phyloP scores from a whole-genome alignment of 1,140 invertebrate genomes.

The Rhopalosiphum maidis region DNA sequence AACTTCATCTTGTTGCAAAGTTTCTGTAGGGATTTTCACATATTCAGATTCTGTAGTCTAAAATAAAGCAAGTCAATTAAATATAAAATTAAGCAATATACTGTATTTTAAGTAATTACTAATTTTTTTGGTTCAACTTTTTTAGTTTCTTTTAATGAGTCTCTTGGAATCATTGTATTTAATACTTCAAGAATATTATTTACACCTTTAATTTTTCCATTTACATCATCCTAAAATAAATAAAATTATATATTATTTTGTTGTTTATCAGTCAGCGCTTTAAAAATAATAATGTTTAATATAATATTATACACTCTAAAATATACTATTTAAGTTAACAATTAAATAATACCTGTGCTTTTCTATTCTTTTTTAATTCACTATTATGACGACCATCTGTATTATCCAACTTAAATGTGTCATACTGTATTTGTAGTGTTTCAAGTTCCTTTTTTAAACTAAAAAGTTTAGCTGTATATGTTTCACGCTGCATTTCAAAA shows the following conservation, averaged over 20 bases:
- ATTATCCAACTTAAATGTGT: conserved; percentile 50
- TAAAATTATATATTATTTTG: background rate
- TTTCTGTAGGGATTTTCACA: conserved; percentile 10
- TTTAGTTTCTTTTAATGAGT: conserved; percentile 36
- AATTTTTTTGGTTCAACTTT: conserved; percentile 40
- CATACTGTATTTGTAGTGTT: conserved; percentile 52
- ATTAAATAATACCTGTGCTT: conserved; percentile 44
- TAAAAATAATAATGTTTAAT: background rate
- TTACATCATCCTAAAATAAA: conserved; percentile 40
- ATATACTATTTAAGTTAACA: background rate
- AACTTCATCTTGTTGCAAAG: background rate
- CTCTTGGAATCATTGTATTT: conserved; percentile 49
- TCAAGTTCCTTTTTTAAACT: conserved; percentile 55
- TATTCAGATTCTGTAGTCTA: conserved; percentile 22
- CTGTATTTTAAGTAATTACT: background rate
- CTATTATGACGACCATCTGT: conserved; percentile 45
- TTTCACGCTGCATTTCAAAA: conserved; percentile 54
- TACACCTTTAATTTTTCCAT: conserved; percentile 54
- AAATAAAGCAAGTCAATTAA: background rate
- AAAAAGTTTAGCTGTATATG: conserved; percentile 38
- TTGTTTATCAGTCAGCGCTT: background rate
- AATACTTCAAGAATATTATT: conserved; percentile 55
- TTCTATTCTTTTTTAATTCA: conserved; percentile 56
- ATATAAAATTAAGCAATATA: background rate
- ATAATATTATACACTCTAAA: background rate